Percentiles rank a stretch among this genome's conserved stretches.
phyloP scores from a whole-genome alignment of 2,888 invertebrate genomes.

The Acanthosepion lycidas region DNA sequence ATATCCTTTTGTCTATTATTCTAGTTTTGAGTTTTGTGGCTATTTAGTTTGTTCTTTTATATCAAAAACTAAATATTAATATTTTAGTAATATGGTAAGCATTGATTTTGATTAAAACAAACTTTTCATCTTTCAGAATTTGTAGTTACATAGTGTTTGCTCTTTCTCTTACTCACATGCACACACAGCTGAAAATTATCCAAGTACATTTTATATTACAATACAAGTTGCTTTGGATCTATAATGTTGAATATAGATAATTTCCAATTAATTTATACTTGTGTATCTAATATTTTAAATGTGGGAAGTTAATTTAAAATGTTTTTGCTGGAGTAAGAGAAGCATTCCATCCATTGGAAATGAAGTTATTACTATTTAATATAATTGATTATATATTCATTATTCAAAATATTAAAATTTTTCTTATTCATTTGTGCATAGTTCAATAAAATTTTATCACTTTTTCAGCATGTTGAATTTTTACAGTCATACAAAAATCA shows the following conservation, averaged over 20 bases:
- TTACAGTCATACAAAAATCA: neutral
- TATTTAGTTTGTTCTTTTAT: neutral
- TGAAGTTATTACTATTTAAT: too few relatives aligned
- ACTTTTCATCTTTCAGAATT: neutral
- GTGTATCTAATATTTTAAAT: neutral
- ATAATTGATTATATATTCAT: too few relatives aligned
- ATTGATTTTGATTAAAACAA: neutral
- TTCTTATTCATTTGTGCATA: too few relatives aligned
- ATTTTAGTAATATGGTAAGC: neutral
- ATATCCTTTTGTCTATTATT: neutral
- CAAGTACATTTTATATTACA: too few relatives aligned
- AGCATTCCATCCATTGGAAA: too few relatives aligned
- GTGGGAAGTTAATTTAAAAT: neutral
- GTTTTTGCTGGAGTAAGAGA: neutral
- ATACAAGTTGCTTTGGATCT: neutral
- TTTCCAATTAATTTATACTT: neutral
- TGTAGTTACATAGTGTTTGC: neutral
- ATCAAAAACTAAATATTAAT: neutral
- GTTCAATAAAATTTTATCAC: neutral
- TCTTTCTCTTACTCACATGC: too few relatives aligned
- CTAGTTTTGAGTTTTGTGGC: neutral
- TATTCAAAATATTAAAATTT: too few relatives aligned
- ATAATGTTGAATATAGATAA: neutral
- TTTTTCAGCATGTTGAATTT: neutral
- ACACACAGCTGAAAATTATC: too few relatives aligned